Conservation (phyloP, 1,140 invertebrate genomes). For the Contarinia nasturtii region DNA sequence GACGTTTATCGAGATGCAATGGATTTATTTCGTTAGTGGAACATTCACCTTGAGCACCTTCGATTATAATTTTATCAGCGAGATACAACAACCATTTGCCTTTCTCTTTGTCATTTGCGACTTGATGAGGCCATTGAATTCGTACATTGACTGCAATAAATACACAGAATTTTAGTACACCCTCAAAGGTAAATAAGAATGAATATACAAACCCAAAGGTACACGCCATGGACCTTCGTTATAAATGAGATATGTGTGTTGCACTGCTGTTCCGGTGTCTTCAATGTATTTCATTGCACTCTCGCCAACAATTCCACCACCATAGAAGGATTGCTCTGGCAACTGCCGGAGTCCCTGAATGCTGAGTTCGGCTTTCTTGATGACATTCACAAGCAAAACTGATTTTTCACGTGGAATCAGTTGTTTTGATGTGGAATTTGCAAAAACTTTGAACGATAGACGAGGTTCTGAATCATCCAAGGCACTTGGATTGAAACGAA, state of each 20-base stretch:
- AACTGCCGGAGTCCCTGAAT: slow-evolving; percentile 57
- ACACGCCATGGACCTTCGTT: slow-evolving; percentile 78
- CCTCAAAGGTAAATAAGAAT: too few species aligned
- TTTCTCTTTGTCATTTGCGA: slow-evolving; percentile 50
- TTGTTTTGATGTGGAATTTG: slow-evolving; percentile 74
- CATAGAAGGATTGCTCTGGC: slow-evolving; percentile 69
- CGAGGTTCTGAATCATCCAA: slow-evolving; percentile 46
- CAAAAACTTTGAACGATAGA: slow-evolving; percentile 51
- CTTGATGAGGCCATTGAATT: slow-evolving; percentile 79
- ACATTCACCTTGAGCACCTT: slow-evolving; percentile 47
- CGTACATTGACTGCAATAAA: too few species aligned
- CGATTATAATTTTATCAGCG: slow-evolving; percentile 55
- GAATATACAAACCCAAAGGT: too few species aligned
- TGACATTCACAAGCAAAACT: slow-evolving; percentile 40
- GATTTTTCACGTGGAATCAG: slow-evolving; percentile 31
- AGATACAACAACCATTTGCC: slow-evolving; percentile 85
- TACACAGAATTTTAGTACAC: too few species aligned
- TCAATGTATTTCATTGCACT: slow-evolving; percentile 63
- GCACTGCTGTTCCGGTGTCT: slow-evolving; percentile 66
- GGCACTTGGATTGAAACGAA: slow-evolving; percentile 62
- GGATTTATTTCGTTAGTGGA: slow-evolving; percentile 44
- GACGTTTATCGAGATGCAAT: slow-evolving; percentile 23
- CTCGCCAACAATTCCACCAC: slow-evolving; percentile 63
- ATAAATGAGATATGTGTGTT: slow-evolving; percentile 67
- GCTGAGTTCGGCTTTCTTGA: slow-evolving; percentile 63